Conservation (phyloP, 1,140 invertebrate genomes). For the Samia ricini region DNA sequence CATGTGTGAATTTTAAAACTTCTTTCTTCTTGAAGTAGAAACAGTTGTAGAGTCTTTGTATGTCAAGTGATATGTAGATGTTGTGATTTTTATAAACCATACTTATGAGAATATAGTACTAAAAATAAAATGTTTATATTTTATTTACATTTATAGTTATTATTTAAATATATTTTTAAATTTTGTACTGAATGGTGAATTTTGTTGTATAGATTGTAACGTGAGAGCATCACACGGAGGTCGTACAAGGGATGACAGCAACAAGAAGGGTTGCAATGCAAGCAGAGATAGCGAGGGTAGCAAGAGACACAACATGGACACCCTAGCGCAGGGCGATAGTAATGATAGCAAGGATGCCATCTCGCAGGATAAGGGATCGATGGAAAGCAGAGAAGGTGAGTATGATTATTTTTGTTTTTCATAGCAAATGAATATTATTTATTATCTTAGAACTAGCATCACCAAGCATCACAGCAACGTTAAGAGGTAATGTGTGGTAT, state of each 20-base stretch:
- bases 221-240: slow-evolving; percentile 53
- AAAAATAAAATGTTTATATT: too few relatives aligned
- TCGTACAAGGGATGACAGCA: slow-evolving; percentile 72
- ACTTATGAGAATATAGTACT: too few relatives aligned
- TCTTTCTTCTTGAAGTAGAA: too few relatives aligned
- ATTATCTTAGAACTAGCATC: neutral
- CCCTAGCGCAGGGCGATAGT: slow-evolving; percentile 67
- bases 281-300: slow-evolving; percentile 48
- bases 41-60: too few relatives aligned
- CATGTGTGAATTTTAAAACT: too few relatives aligned
- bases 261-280: slow-evolving; percentile 65
- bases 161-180: neutral
- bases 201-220: slow-evolving; percentile 45
- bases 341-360: slow-evolving; percentile 61
- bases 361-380: slow-evolving; percentile 57
- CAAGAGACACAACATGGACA: slow-evolving; percentile 68
- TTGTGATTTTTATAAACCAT: too few relatives aligned
- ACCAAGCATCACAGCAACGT: neutral
- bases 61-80: too few relatives aligned
- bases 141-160: too few relatives aligned
- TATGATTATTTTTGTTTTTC: neutral
- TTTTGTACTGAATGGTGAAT: neutral
- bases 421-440: neutral
- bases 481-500: neutral
- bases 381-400: slow-evolving; percentile 64